A percentile compares a stretch with the other conserved stretches of the same genome.
Conservation (phyloP, 2,888 invertebrate species). For the Nipponacmea schrenckii region DNA sequence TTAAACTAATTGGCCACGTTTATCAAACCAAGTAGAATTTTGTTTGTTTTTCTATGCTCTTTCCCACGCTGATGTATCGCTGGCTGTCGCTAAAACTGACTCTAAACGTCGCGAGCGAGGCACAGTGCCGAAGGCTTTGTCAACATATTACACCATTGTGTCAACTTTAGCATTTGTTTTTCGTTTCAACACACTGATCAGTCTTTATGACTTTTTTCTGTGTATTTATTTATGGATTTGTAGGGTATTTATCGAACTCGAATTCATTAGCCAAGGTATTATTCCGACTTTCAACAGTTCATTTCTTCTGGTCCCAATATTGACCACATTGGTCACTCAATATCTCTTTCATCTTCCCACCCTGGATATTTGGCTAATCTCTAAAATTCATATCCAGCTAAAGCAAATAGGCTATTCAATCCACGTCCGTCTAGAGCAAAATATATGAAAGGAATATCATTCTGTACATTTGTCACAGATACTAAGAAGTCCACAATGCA, state of each 20-base stretch:
- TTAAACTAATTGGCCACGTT: conserved; percentile 1
- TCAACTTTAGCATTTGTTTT: conserved; percentile 20
- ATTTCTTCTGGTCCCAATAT: too few species aligned
- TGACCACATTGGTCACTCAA: too few species aligned
- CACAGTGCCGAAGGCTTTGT: conserved; percentile 14
- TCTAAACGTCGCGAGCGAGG: conserved; percentile 12
- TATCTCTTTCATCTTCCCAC: too few species aligned
- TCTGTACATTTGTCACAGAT: too few species aligned
- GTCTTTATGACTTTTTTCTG: conserved; percentile 1
- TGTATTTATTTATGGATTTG: background rate
- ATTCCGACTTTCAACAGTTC: background rate
- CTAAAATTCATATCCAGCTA: too few species aligned
- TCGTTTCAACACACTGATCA: conserved; percentile 1
- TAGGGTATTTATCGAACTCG: background rate
- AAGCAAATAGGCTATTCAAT: too few species aligned
- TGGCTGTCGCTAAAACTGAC: conserved; percentile 16
- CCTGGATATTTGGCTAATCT: too few species aligned
- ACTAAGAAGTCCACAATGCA: too few species aligned
- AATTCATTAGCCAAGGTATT: background rate
- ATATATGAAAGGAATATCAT: too few species aligned
- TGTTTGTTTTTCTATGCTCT: conserved; percentile 10
- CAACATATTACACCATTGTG: conserved; percentile 22
- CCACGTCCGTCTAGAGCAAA: too few species aligned
- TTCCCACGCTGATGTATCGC: conserved; percentile 17
- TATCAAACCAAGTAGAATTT: background rate